Evolutionary conservation across 2,113 vertebrate genomes (phyloP).

Genomic region (Antennarius striatus): DNA sequence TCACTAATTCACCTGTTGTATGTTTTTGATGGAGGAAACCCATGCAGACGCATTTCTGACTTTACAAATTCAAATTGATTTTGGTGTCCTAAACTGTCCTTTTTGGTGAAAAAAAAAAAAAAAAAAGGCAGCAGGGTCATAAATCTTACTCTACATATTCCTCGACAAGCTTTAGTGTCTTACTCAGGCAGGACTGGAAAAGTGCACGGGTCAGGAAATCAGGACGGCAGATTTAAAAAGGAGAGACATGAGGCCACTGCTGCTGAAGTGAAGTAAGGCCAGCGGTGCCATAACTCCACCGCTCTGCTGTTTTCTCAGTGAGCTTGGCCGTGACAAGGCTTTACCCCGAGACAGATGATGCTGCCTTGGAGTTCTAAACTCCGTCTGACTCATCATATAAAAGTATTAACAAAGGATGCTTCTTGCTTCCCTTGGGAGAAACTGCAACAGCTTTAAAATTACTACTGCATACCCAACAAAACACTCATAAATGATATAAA

Average conservation of each 20-base stretch:
- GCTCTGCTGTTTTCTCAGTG: constrained; percentile 41
- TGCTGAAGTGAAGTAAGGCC: constrained; percentile 44
- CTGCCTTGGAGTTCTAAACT: constrained; percentile 2
- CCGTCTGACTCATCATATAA: constrained; percentile 9
- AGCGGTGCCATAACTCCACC: constrained; percentile 22
- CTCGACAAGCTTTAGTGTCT: constrained; percentile 8
- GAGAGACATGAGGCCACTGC: neutral
- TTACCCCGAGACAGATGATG: constrained; percentile 24
- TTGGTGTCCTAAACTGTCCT: too few relatives aligned
- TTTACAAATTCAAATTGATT: too few relatives aligned
- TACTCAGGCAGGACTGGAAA: constrained; percentile 7
- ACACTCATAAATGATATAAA: neutral
- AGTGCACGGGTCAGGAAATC: constrained; percentile 1
- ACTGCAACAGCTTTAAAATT: constrained; percentile 5
- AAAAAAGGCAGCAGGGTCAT: neutral
- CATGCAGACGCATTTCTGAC: too few relatives aligned
- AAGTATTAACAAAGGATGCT: constrained; percentile 7
- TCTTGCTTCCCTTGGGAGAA: neutral
- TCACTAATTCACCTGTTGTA: too few relatives aligned
- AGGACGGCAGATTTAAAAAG: constrained; percentile 11
- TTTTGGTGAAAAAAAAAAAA: too few relatives aligned
- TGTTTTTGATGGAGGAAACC: too few relatives aligned
- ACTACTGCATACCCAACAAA: constrained; percentile 1
- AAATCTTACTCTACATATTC: constrained; percentile 12
- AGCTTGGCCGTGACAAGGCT: constrained; percentile 19